Conservation (phyloP, 2,113 vertebrate species). For the Prietella phreatophila region DNA sequence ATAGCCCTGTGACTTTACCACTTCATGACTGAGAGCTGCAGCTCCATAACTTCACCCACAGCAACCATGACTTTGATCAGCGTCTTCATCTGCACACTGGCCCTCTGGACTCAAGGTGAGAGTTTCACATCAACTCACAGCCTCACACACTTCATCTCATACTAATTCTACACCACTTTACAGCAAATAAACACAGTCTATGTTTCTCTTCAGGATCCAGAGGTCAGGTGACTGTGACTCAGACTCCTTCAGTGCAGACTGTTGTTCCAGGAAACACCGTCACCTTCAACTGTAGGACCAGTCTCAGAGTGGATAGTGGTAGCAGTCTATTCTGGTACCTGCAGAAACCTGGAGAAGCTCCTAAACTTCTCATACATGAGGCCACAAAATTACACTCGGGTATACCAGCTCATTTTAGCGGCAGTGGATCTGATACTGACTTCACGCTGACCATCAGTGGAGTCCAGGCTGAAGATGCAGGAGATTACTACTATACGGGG, state of each 20-base stretch:
- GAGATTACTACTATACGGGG: conserved; percentile 59
- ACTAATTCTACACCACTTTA: not conserved
- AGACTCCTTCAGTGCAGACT: conserved; percentile 48
- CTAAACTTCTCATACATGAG: conserved; percentile 45
- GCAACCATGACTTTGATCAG: not conserved
- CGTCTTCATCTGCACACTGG: conserved; percentile 23
- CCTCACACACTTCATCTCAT: not conserved
- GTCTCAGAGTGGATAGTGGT: not conserved
- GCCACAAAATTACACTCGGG: not conserved
- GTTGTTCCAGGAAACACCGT: conserved; percentile 31
- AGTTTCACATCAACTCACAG: not conserved
- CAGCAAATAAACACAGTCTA: not conserved
- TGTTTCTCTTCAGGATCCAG: conserved; percentile 53
- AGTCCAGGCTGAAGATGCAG: conserved; percentile 57
- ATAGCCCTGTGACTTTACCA: not conserved
- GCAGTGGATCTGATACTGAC: conserved; percentile 51
- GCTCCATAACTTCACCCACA: conserved; percentile 12
- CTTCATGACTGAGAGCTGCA: not conserved
- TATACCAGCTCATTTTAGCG: conserved; percentile 53
- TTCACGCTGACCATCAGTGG: conserved; percentile 60
- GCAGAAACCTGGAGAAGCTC: conserved; percentile 58
- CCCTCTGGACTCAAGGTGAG: conserved; percentile 19
- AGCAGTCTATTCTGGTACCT: conserved; percentile 54
- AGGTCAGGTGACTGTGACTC: conserved; percentile 61
- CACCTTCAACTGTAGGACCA: conserved; percentile 55